phyloP scores from a whole-genome alignment of 2,888 invertebrate species.

The Amiota mariae region DNA sequence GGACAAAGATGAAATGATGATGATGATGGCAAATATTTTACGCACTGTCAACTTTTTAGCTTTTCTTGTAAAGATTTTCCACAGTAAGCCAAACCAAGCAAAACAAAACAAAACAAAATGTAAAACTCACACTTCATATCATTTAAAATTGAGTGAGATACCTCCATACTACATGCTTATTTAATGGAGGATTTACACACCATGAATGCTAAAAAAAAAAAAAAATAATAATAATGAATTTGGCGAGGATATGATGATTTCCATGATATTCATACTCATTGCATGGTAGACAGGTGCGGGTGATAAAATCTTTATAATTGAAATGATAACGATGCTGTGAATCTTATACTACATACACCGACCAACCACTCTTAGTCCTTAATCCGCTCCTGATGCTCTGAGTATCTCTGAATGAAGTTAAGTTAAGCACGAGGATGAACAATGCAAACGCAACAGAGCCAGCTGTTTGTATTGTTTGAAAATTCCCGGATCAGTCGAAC shows the following conservation, averaged over 20 bases:
- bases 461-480: constrained; percentile 68
- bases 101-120: constrained; percentile 5
- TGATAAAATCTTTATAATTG: constrained; percentile 2
- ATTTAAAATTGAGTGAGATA: background rate
- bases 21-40: constrained; percentile 14
- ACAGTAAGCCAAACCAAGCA: background rate
- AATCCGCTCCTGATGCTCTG: constrained; percentile 9
- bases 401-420: background rate
- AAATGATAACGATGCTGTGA: background rate
- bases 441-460: constrained; percentile 31
- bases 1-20: too few species aligned
- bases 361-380: background rate
- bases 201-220: too few species aligned
- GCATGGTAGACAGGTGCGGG: constrained; percentile 1
- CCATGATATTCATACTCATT: background rate
- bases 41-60: constrained; percentile 28
- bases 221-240: too few species aligned
- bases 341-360: background rate
- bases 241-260: too few species aligned
- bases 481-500: constrained; percentile 68
- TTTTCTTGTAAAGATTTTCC: constrained; percentile 24
- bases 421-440: too few species aligned
- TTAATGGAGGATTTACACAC: too few species aligned
- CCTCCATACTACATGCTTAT: too few species aligned
- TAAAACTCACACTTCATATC: constrained; percentile 10